phyloP scores from a whole-genome alignment of 2,888 invertebrate species.

The Hyposoter didymator region DNA sequence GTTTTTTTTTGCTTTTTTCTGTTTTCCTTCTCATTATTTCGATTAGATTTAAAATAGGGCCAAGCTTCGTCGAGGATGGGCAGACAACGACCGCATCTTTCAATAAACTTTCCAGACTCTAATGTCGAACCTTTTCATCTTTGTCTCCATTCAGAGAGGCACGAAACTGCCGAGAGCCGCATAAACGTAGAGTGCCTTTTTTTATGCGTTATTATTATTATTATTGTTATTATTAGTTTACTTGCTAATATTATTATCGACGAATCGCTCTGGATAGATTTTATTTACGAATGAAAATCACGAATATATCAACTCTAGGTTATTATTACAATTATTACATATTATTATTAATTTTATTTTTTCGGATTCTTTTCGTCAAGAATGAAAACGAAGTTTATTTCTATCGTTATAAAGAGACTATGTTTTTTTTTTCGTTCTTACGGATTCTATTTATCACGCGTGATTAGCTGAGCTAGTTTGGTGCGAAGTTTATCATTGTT shows the following conservation, averaged over 20 bases:
- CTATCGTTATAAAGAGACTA: slow-evolving; percentile 33
- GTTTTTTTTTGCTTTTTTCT: slow-evolving; percentile 10
- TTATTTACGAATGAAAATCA: slow-evolving; percentile 25
- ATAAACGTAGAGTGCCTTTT: slow-evolving; percentile 65
- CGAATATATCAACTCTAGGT: not conserved
- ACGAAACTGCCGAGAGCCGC: slow-evolving; percentile 78
- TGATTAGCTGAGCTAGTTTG: slow-evolving; percentile 64
- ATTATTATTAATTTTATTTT: not conserved
- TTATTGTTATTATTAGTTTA: slow-evolving; percentile 30
- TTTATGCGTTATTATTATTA: slow-evolving; percentile 30
- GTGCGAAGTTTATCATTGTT: slow-evolving; percentile 48
- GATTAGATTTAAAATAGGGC: slow-evolving; percentile 62
- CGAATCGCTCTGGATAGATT: slow-evolving; percentile 38
- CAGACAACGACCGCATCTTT: slow-evolving; percentile 15
- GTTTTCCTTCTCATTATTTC: slow-evolving; percentile 36
- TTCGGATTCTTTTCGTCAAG: not conserved
- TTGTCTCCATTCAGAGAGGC: slow-evolving; percentile 72
- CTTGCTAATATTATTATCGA: slow-evolving; percentile 16
- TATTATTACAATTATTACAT: not conserved
- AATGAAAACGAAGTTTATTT: not conserved
- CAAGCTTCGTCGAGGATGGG: slow-evolving; percentile 59
- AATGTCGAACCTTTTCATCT: slow-evolving; percentile 9
- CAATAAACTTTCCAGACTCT: slow-evolving; percentile 10
- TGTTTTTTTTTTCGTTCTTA: slow-evolving; percentile 25
- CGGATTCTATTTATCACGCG: slow-evolving; percentile 57